phyloP scores from a whole-genome alignment of 2,113 vertebrate genomes.

The Callionymus lyra region DNA sequence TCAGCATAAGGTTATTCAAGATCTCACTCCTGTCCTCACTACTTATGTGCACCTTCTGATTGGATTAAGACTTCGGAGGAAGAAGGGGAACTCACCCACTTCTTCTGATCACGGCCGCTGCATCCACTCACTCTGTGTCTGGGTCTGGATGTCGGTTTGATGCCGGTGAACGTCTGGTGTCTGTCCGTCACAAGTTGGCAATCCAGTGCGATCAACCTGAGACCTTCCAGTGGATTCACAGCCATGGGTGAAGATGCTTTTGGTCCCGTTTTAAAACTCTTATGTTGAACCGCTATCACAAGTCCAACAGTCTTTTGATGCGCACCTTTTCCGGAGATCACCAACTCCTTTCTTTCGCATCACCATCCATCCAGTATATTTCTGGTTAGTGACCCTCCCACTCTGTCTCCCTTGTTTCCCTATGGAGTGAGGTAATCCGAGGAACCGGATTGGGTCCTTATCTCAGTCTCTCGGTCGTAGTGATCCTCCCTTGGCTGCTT shows the following conservation, averaged over 20 bases:
- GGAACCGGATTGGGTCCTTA: constrained; percentile 64
- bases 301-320: constrained; percentile 4
- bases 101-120: constrained; percentile 33
- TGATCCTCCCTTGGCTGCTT: constrained; percentile 51
- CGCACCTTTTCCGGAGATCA: neutral
- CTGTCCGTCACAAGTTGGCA: constrained; percentile 25
- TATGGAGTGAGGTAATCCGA: constrained; percentile 70
- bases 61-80: neutral
- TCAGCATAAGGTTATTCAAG: neutral
- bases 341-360: constrained; percentile 10
- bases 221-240: constrained; percentile 41
- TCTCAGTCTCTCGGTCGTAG: constrained; percentile 50
- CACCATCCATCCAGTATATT: constrained; percentile 10
- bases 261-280: no score
- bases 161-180: constrained; percentile 5
- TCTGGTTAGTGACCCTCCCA: constrained; percentile 21
- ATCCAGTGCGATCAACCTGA: constrained; percentile 26
- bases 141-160: constrained; percentile 5
- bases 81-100: constrained; percentile 54
- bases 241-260: constrained; percentile 32
- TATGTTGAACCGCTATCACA: no score
- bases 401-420: constrained; percentile 38
- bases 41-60: neutral
- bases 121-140: constrained; percentile 14
- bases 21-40: neutral